phyloP scores from a whole-genome alignment of 2,113 vertebrate genomes.

The Thymallus thymallus region DNA sequence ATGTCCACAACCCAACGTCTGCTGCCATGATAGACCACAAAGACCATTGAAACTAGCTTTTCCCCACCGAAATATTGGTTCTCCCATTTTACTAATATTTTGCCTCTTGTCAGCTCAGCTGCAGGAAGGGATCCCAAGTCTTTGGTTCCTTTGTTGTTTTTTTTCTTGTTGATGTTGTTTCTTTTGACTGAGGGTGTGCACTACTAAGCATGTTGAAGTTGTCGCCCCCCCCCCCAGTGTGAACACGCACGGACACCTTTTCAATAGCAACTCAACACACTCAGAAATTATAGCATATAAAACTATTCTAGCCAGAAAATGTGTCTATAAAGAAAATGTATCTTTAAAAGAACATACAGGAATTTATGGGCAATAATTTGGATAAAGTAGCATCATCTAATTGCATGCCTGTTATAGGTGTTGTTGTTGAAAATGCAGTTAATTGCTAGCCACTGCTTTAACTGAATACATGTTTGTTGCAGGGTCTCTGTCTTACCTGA shows the following conservation, averaged over 20 bases:
- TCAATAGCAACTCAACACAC: constrained; percentile 54
- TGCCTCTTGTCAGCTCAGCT: constrained; percentile 67
- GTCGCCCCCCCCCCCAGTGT: constrained; percentile 33
- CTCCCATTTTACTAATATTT: constrained; percentile 72
- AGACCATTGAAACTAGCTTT: constrained; percentile 45
- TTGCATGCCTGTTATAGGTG: neutral
- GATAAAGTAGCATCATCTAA: neutral
- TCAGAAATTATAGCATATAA: constrained; percentile 10
- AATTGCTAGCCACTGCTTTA: constrained; percentile 16
- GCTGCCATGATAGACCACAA: constrained; percentile 65
- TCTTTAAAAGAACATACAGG: neutral
- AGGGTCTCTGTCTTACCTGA: constrained; percentile 53
- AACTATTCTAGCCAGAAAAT: neutral
- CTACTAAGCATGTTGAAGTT: constrained; percentile 73
- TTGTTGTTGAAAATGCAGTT: constrained; percentile 34
- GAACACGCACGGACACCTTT: constrained; percentile 69
- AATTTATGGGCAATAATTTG: neutral
- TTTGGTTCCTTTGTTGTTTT: constrained; percentile 62
- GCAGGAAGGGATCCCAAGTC: constrained; percentile 72
- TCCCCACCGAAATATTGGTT: constrained; percentile 14
- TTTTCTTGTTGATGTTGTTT: constrained; percentile 21
- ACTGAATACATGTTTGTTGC: constrained; percentile 39
- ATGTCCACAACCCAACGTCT: constrained; percentile 69
- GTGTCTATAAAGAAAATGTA: neutral
- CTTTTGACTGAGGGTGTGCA: constrained; percentile 39